Conservation (phyloP, 2,888 invertebrate species). For the Brenthis ino region DNA sequence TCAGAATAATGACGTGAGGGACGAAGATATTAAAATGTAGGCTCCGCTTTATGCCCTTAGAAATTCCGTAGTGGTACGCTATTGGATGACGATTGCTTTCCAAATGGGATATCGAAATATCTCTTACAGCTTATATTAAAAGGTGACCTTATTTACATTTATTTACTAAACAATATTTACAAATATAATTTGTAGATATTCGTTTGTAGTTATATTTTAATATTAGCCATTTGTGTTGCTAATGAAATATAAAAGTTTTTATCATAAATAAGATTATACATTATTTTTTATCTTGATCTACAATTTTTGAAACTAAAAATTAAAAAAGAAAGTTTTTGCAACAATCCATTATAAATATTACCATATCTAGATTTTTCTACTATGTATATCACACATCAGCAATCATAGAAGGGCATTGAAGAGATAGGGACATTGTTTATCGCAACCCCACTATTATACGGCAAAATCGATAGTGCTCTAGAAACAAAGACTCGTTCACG, state of each 20-base stretch:
- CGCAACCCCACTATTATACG: conserved; percentile 31
- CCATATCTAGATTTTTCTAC: conserved; percentile 11
- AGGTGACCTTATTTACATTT: not conserved
- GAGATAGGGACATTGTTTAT: conserved; percentile 32
- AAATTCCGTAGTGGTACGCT: conserved; percentile 27
- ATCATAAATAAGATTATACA: not conserved
- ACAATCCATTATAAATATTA: not conserved
- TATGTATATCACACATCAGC: conserved; percentile 22
- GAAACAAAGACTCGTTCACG: conserved; percentile 27
- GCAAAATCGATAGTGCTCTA: conserved; percentile 39
- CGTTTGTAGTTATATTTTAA: no score
- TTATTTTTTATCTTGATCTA: no score
- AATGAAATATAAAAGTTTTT: no score
- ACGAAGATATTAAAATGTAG: conserved; percentile 40
- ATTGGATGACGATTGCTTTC: conserved; percentile 19
- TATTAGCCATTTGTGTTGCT: no score
- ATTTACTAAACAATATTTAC: not conserved
- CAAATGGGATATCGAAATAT: conserved; percentile 8
- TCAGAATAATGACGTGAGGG: conserved; percentile 65
- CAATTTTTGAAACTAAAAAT: not conserved
- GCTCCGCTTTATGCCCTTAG: conserved; percentile 36
- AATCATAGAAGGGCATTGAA: conserved; percentile 32
- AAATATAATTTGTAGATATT: no score
- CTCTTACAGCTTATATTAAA: conserved; percentile 9
- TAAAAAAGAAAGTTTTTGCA: not conserved